A percentile compares a stretch with the other conserved stretches of the same genome.
Conservation (phyloP, 2,888 invertebrate genomes). For the Megamerina dolium region DNA sequence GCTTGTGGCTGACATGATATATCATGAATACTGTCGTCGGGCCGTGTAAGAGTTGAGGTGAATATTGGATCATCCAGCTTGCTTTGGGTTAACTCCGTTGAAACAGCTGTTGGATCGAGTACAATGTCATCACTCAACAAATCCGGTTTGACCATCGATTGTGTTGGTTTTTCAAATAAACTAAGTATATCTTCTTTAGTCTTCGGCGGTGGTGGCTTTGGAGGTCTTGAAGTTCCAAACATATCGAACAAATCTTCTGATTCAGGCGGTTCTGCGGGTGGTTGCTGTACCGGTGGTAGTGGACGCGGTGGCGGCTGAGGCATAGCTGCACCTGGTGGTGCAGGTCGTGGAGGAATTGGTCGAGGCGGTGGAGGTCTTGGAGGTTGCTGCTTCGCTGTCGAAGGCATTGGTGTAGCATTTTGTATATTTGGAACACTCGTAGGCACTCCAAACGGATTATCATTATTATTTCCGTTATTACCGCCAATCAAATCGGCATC, state of each 20-base stretch:
- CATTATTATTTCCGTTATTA: slow-evolving; percentile 22
- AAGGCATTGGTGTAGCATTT: slow-evolving; percentile 51
- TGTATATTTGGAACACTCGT: slow-evolving; percentile 47
- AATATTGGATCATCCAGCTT: slow-evolving; percentile 36
- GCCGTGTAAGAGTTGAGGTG: slow-evolving; percentile 39
- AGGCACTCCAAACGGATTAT: slow-evolving; percentile 48
- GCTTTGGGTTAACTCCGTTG: slow-evolving; percentile 11
- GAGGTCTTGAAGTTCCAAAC: slow-evolving; percentile 51
- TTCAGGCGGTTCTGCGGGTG: slow-evolving; percentile 22
- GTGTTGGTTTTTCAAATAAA: slow-evolving; percentile 50
- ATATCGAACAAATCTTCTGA: slow-evolving; percentile 55
- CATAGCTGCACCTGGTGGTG: slow-evolving; percentile 42
- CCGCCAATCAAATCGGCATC: slow-evolving; percentile 37
- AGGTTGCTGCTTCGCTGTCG: slow-evolving; percentile 51
- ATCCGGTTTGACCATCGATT: slow-evolving; percentile 50
- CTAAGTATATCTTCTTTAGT: slow-evolving; percentile 59
- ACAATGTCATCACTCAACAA: slow-evolving; percentile 56
- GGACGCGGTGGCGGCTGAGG: slow-evolving; percentile 50
- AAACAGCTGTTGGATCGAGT: slow-evolving; percentile 23
- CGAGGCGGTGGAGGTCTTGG: slow-evolving; percentile 50
- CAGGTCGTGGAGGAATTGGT: slow-evolving; percentile 41
- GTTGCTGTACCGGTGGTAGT: slow-evolving; percentile 42
- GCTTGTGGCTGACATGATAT: slow-evolving; percentile 47
- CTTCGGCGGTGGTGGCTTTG: slow-evolving; percentile 52
- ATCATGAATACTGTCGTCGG: slow-evolving; percentile 45